These are phyloP conservation scores for Acanthoscelides obtectus DNA, from an alignment of 2,888 invertebrate genomes.

Conservation along the genomic window DNA sequence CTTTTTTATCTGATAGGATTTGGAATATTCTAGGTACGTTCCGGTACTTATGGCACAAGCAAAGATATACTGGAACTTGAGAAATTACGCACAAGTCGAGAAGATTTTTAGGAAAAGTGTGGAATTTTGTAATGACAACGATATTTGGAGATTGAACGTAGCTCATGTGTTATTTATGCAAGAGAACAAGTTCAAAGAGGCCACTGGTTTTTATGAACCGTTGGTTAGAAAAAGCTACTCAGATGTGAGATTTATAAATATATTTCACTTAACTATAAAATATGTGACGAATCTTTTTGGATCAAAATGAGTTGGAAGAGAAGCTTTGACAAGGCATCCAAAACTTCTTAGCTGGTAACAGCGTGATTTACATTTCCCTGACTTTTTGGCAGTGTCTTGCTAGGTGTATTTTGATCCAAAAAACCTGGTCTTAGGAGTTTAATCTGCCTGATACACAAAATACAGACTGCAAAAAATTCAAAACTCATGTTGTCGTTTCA, in stretches of 20 bases:
- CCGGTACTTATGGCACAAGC: slow-evolving; percentile 99
- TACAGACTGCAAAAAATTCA: no score
- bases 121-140: slow-evolving; percentile 97
- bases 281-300: not conserved
- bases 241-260: slow-evolving; percentile 52
- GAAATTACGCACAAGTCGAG: slow-evolving; percentile 93
- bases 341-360: no score
- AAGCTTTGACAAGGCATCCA: no score
- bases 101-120: slow-evolving; percentile 95
- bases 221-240: slow-evolving; percentile 93
- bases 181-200: slow-evolving; percentile 96
- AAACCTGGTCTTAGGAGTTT: no score
- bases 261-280: no score
- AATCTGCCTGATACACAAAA: no score
- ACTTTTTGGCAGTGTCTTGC: no score
- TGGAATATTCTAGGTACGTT: slow-evolving; percentile 62
- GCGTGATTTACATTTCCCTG: no score
- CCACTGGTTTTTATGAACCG: slow-evolving; percentile 96
- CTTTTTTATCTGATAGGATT: no score
- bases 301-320: not conserved
- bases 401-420: no score
- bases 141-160: slow-evolving; percentile 95
- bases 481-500: no score
- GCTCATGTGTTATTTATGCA: slow-evolving; percentile 99
- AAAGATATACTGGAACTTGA: slow-evolving; percentile 96